Evolutionary conservation across 1,140 invertebrate species (phyloP).

Genomic region (Orius insidiosus): DNA sequence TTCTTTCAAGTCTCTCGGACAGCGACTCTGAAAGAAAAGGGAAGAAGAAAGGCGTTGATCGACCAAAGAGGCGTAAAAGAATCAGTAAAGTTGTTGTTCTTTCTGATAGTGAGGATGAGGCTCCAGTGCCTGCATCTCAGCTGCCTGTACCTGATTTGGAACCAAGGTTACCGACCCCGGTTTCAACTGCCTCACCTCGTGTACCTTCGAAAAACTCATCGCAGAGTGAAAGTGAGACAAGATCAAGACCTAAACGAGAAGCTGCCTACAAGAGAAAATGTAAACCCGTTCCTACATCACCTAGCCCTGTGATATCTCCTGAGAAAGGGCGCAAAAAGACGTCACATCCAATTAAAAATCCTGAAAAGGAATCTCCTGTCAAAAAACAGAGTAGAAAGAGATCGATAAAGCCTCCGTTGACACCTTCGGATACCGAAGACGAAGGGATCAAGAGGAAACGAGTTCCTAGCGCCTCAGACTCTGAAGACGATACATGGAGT

Average conservation of each 20-base stretch:
- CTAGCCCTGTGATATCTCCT: background rate
- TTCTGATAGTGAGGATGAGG: constrained; percentile 13
- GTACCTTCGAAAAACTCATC: constrained; percentile 8
- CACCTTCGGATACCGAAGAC: constrained; percentile 19
- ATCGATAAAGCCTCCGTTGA: constrained; percentile 12
- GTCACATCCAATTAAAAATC: constrained; percentile 3
- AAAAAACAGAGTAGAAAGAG: constrained; percentile 13
- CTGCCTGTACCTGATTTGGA: background rate
- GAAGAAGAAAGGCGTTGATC: background rate
- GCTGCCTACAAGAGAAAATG: background rate
- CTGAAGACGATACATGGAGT: constrained; percentile 11
- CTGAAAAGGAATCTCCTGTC: constrained; percentile 7
- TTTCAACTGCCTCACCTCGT: background rate
- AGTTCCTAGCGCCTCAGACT: constrained; percentile 11
- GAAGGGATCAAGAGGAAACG: constrained; percentile 16
- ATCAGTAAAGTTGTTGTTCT: background rate
- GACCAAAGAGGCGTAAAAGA: constrained; percentile 3
- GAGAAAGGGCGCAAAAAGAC: constrained; percentile 7
- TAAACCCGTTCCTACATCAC: background rate
- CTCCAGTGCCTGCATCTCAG: constrained; percentile 2
- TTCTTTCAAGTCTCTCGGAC: constrained; percentile 20
- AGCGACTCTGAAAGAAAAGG: constrained; percentile 18
- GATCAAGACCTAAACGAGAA: background rate
- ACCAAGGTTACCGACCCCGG: background rate
- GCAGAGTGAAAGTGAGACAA: constrained; percentile 12